These are phyloP conservation scores for Rallus crepitans DNA, from an alignment of 2,797 vertebrate genomes.

Conservation along the genomic window DNA sequence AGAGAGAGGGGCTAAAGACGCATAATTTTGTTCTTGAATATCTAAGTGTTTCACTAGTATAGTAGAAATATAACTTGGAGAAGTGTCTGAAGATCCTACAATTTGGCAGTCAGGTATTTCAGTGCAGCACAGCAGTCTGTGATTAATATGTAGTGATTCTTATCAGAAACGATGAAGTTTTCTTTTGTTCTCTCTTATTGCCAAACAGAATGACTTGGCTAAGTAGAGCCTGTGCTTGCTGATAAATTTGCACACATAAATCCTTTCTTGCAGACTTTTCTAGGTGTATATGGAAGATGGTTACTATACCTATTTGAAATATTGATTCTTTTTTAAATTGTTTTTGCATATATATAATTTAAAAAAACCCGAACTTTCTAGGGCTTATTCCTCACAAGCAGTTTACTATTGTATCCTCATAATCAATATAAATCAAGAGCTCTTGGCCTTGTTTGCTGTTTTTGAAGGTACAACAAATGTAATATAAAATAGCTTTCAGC, in stretches of 20 bases:
- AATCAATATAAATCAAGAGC: not conserved
- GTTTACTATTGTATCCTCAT: not conserved
- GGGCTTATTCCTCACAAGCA: not conserved
- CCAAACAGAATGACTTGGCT: not conserved
- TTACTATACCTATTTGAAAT: not conserved
- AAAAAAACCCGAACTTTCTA: not conserved
- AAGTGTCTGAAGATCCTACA: not conserved
- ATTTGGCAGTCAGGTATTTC: not conserved
- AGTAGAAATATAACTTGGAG: not conserved
- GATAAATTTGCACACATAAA: not conserved
- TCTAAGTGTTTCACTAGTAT: not conserved
- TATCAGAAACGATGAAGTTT: rapidly evolving
- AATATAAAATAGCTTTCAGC: not conserved
- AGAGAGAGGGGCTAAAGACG: not conserved
- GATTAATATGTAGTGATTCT: not conserved
- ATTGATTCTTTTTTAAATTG: not conserved
- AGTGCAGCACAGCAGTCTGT: not conserved
- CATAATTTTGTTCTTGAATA: not conserved
- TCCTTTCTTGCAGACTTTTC: not conserved
- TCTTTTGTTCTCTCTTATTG: not conserved
- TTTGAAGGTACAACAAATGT: not conserved
- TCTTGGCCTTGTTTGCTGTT: not conserved
- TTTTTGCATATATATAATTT: not conserved
- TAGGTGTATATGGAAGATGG: not conserved
- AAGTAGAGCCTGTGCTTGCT: not conserved